Evolutionary conservation across 2,888 invertebrate genomes (phyloP).

Genomic region (Eurytoma californica): DNA sequence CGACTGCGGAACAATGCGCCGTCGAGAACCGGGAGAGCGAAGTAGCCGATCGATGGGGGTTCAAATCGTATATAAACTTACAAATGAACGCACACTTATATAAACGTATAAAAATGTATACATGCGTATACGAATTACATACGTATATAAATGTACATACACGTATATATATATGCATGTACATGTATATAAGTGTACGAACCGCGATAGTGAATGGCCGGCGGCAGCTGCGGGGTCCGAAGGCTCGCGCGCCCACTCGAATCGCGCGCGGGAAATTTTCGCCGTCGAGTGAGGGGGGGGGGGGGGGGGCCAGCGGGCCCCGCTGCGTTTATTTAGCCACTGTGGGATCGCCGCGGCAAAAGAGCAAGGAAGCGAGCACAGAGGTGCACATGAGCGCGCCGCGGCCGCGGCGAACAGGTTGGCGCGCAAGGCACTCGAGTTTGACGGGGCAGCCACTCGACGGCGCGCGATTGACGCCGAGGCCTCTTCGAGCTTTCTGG

Average conservation of each 20-base stretch:
- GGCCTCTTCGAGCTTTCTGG: constrained; percentile 31
- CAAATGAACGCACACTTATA: background rate
- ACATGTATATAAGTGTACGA: too few relatives aligned
- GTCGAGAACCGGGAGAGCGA: constrained; percentile 26
- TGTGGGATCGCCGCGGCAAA: constrained; percentile 29
- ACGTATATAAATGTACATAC: background rate
- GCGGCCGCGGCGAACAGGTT: constrained; percentile 11
- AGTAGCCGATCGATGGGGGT: constrained; percentile 1
- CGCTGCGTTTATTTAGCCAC: constrained; percentile 49
- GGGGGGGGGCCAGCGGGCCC: background rate
- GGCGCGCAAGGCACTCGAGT: background rate
- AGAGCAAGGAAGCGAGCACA: constrained; percentile 1
- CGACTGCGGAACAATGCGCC: constrained; percentile 5
- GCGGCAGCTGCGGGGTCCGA: constrained; percentile 10
- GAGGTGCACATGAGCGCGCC: background rate
- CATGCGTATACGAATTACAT: background rate
- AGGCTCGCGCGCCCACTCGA: constrained; percentile 1
- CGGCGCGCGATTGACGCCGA: background rate
- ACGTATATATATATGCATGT: background rate
- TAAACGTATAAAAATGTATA: background rate
- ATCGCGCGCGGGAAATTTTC: constrained; percentile 12
- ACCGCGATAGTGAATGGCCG: background rate
- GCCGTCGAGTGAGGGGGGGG: background rate
- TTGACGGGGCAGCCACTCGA: background rate
- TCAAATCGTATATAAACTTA: too few relatives aligned